phyloP scores from a whole-genome alignment of 2,113 vertebrate genomes.

The Laticauda laticaudata region DNA sequence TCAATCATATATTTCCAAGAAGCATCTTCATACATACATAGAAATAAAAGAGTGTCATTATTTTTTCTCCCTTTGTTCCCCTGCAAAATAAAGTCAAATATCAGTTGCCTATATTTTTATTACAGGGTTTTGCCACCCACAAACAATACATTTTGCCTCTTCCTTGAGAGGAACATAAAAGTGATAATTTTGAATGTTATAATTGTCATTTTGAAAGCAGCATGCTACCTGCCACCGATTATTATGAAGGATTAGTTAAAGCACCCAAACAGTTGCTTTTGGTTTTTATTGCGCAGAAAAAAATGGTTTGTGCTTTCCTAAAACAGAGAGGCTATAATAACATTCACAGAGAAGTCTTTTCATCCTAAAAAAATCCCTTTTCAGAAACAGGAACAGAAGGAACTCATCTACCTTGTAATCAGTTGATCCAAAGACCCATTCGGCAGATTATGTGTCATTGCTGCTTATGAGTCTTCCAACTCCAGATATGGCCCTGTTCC shows the following conservation, averaged over 20 bases:
- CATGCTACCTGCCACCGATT: conserved; percentile 42
- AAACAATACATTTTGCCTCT: conserved; percentile 33
- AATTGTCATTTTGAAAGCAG: conserved; percentile 3
- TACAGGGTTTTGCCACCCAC: conserved; percentile 43
- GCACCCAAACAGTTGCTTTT: conserved; percentile 61
- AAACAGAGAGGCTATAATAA: neutral
- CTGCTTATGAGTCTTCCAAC: neutral
- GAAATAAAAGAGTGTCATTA: conserved; percentile 17
- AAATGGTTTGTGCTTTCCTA: neutral
- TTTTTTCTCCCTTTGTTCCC: conserved; percentile 29
- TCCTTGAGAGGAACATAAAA: conserved; percentile 15
- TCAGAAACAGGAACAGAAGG: conserved; percentile 13
- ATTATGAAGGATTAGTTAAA: conserved; percentile 45
- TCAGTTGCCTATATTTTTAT: conserved; percentile 20
- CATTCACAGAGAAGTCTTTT: conserved; percentile 10
- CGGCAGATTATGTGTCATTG: neutral
- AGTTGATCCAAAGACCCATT: neutral
- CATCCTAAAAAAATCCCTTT: conserved; percentile 19
- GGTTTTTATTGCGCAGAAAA: neutral
- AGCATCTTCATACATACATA: conserved; percentile 19
- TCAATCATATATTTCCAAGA: neutral
- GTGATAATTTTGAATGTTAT: conserved; percentile 22
- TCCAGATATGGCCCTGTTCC: neutral
- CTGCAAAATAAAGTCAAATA: conserved; percentile 20
- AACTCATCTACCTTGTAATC: conserved; percentile 15